These are phyloP conservation scores for Unio delphinus DNA, from an alignment of 2,888 invertebrate species.

Conservation along the genomic window DNA sequence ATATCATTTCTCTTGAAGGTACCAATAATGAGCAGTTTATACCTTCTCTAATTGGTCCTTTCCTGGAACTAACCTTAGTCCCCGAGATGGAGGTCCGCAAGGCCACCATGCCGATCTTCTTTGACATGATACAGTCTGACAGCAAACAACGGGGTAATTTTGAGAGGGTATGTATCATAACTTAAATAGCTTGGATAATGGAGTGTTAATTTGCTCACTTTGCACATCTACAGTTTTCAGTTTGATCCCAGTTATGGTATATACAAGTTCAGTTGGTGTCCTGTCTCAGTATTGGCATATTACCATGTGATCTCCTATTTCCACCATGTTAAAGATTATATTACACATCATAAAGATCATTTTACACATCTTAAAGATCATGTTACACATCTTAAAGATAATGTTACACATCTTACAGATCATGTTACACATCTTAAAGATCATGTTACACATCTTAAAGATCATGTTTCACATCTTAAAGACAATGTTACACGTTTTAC, in stretches of 20 bases:
- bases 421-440: too few relatives aligned
- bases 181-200: background rate
- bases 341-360: too few relatives aligned
- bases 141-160: constrained; percentile 87
- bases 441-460: too few relatives aligned
- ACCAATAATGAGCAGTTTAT: constrained; percentile 91
- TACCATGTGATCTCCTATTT: too few relatives aligned
- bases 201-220: background rate
- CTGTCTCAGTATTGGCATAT: background rate
- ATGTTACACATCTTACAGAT: too few relatives aligned
- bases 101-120: constrained; percentile 92
- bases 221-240: too few relatives aligned
- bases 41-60: constrained; percentile 93
- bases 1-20: constrained; percentile 72
- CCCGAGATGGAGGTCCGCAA: constrained; percentile 88
- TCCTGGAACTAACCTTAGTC: constrained; percentile 92
- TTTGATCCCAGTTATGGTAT: background rate
- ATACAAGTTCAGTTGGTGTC: background rate
- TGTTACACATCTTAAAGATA: too few relatives aligned
- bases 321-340: too few relatives aligned
- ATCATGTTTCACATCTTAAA: too few relatives aligned
- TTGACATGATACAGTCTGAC: constrained; percentile 96
- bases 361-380: too few relatives aligned
- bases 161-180: constrained; percentile 75
- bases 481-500: too few relatives aligned